Base-by-base conservation (phyloP, 2,113 vertebrate genomes). In the Bubalus kerabau region DNA sequence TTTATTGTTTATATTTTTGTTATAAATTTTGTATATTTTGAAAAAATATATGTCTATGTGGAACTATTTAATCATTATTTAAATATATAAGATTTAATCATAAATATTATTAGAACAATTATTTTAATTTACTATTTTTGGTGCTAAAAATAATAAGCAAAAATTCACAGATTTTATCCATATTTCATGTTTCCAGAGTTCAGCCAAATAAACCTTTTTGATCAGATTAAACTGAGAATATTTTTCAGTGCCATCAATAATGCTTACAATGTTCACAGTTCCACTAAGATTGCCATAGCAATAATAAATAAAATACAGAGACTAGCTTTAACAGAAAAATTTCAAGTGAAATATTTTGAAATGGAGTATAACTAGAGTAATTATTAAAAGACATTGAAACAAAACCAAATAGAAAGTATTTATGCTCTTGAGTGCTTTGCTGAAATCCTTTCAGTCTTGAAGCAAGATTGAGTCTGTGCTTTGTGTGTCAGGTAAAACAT, bases 401-500 rank as follows among this genome's bases (percentile, higher is more conserved):
- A 98, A 98, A 98, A 87, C 98, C 95, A 97, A 98, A 98, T 95
- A 98, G 76, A 26, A 98, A 95, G 12, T 32, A 98, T 97, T 98
- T 97, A 98, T 97, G 87, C 50, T 97, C 54, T 94, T 98, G 23
- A 91, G 86, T 98, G 93, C n/a, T 67, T 95, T 98, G 60, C 57
- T 97, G 6, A 91, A 93, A 97, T 92, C 96, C 71, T 97, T 98
- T 98, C 50, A 17, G 94, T 98, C 54, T 94, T 96, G 93, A 97
- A 98, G 87, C 92, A 97, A 97, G 97, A 97, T 96, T 97, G 97
- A 98, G 90, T 97, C 90, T 98, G 87, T 98, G 94, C 95, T 98
- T 97, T 40, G 50, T 94, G 76, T 98, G 97, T 98, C 99, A 99
- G 98, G 98, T 99, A 99, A 82, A 98, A 98, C 98, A 98, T 98